Base-by-base conservation (phyloP, 2,113 vertebrate genomes). In the Spheniscus mendiculus region DNA sequence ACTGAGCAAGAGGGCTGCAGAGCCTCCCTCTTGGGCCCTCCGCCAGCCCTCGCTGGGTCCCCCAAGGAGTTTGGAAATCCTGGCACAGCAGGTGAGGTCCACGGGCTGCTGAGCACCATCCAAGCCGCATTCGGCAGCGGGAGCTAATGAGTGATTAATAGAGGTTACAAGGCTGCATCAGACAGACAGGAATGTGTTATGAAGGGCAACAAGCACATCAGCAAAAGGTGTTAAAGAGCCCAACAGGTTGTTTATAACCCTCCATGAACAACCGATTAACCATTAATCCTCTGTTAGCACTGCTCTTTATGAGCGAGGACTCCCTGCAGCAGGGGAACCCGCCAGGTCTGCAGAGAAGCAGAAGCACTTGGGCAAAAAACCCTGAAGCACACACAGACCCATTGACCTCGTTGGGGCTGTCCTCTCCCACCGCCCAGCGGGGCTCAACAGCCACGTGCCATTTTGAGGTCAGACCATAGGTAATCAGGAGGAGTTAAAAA, bases 201-300 rank as follows among this genome's bases (percentile, higher is more conserved):
- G 89, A 45, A 74, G 96, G 91, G 96, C 93, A 36, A 55, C 2
- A 11, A 88, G 82, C 90, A 16, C 95, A 93, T n/a, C 92, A 4
- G 78, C 4, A 0, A 18, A 25, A 97, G 95, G 90, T 90, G 96
- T 96, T 92, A 94, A 96, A 67, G 93, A 92, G 90, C 62, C 82
- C 44, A 7, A 27, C 87, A 83, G 96, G 85, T 95, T 96, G 96
- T 95, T 95, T 95, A 96, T 59, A 92, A 59, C 97, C 79, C 50
- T n/a, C 73, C 50, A 40, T 30, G 72, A 96, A 80, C 93, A 72
- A 47, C 45, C 1, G 52, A 94, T 94, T 88, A 42, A 67, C 82
- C 92, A 78, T 83, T 95, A 94, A 94, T 83, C 97, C 88, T 77
- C 70, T 34, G 47, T 1, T 62, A 92, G 87, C 12, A 2, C 89